Conservation (phyloP, 2,797 vertebrate genomes). For the Syngnathus rostellatus region DNA sequence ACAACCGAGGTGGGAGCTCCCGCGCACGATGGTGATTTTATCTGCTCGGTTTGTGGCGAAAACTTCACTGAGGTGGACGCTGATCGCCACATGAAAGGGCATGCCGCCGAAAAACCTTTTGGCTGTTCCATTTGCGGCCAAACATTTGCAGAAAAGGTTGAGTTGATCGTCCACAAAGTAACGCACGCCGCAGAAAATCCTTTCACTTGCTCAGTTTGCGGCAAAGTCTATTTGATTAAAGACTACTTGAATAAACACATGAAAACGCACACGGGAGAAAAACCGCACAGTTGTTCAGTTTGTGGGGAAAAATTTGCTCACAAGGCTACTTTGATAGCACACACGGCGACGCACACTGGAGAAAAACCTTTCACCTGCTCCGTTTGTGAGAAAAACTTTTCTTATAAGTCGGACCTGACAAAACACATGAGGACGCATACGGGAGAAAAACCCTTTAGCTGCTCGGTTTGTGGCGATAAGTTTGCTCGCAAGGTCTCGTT, state of each 20-base stretch:
- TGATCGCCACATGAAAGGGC: background rate
- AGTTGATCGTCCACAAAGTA: background rate
- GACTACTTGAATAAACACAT: slow-evolving; percentile 5
- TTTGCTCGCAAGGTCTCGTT: background rate
- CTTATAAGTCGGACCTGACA: background rate
- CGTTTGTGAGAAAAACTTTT: background rate
- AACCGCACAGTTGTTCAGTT: background rate
- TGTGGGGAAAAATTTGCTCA: background rate
- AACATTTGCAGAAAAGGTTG: background rate
- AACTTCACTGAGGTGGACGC: background rate
- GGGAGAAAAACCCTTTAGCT: background rate
- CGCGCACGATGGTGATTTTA: background rate
- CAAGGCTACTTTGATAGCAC: background rate
- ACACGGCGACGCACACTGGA: background rate
- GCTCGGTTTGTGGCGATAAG: background rate
- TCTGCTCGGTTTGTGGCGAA: background rate
- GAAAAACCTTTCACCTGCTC: background rate
- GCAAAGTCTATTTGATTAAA: background rate
- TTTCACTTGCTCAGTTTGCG: background rate
- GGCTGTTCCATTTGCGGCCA: background rate
- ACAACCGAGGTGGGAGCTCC: background rate
- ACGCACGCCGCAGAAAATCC: slow-evolving; percentile 1
- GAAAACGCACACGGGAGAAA: background rate
- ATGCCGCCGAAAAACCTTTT: background rate
- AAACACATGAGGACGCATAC: background rate